Base-by-base conservation (phyloP, 1,140 invertebrate species). In the Pseudomyrmex dendroicus region DNA sequence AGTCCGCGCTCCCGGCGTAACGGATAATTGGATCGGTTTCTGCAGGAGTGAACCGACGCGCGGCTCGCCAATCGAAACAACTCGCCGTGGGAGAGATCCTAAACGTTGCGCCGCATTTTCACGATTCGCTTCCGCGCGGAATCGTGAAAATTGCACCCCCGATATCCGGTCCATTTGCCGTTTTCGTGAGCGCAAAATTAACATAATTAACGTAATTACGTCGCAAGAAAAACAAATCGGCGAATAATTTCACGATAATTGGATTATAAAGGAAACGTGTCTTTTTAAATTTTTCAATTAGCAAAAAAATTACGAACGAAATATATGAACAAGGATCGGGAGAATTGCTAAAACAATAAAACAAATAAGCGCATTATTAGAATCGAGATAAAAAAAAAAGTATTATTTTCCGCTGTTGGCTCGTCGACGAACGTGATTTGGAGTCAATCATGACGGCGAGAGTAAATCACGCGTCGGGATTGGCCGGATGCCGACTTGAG, bases 21-120 rank as follows among this genome's bases (percentile, higher is more conserved):
- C 66, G 76, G 64, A 80, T 80, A 80, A 80, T 80, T 80, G 76
- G 76, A 80, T 80, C 76, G 76, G 76, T 80, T 80, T 80, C 76
- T 80, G 66, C 54, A 61, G 76, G 22, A 80, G 35, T 72, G 66
- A 35, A 70, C 46, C 54, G 76, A 12, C 17, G 48, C 48, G 44
- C 25, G 61, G 13, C 44, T 8, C 74, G 76, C 44, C 76, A 50
- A 80, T 70, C 66, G 66, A 61, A 80, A 72, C 54, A 80, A 50
- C 20, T n/a, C 52, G 10, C 25, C 73, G n/a, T 22, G 46, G 17
- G 57, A 8, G 54, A 59, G 54, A 56, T 1, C 3, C 63, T 50
- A 17, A 9, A 15, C 46, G 13, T 5, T 17, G 59, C 12, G 48
- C 44, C 54, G 20, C 20, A 70, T 78, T 78, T 68, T 17, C 17